Evolutionary conservation across 2,888 invertebrate species (phyloP), one percentile per base, ranked within the genome.

Genomic region (Erpobdella octoculata): DNA sequence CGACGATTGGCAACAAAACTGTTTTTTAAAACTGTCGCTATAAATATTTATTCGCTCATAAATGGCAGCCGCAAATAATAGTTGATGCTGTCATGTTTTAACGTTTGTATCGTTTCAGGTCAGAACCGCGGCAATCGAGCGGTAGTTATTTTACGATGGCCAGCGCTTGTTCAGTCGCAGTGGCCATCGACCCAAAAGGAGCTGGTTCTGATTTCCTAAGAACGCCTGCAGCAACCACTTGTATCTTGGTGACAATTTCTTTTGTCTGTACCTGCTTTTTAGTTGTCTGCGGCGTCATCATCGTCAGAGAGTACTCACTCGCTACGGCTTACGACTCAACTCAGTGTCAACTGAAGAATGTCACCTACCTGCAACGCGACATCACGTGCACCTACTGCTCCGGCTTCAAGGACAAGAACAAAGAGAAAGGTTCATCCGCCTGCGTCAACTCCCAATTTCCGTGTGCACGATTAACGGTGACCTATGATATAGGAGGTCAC

Each of bases 241-340:
- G 76, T 48, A 65, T 70, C 28, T 71, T 76, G 0, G 68, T 76
- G 38, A 74, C 76, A 28, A 65, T 76, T 9, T 38, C 72, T 0
- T 72, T 72, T n/a, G 65, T 74, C 41, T 75, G 75, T 64, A 69
- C 73, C 28, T 75, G 75, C 41, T 59, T 76, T 9, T 66, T 76
- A 21, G 76, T 76, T 21, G 72, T 74, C 37, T 76, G 75, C 41
- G 76, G 76, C 6, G 76, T 76, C 28, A 74, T 76, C 74, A 67
- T 76, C n/a, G 75, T 75, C 15, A 41, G 76, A 8, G 76, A 76
- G 53, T 76, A 74, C 69, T 68, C 74, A 12, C 73, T 74, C 53
- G 71, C 71, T 38, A 67, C 67, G n/a, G 62, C 61, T n/a, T 74
- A 74, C 72, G 62, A 65, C 21, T 61, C 48, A 35, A 72, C 73